Evolutionary conservation across 2,113 vertebrate genomes (phyloP), one percentile per base, ranked within the genome.

Genomic region (Drymodes brunneopygia): DNA sequence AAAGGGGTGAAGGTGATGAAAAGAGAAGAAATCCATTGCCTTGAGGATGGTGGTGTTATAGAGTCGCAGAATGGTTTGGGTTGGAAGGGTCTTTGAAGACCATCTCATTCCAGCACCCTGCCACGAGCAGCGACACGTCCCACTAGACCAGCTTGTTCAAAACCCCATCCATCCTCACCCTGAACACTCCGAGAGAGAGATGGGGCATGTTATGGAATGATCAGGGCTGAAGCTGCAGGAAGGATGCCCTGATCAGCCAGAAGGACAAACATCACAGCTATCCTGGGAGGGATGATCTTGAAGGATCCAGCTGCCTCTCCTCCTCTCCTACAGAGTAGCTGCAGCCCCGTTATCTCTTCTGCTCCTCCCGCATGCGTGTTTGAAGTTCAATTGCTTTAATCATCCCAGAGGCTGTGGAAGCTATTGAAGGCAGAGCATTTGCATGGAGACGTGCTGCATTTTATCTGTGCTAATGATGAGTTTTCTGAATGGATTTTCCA

Each of bases 371-470:
- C 54, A 18, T 5, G 5, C 0, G 0, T 42, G 45, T 69, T 61
- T 86, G 74, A 88, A 94, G 79, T 82, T 92, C 88, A 90, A 28
- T 94, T 83, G 90, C 90, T 93, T 95, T 94, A 90, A 96, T 97
- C 94, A 92, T 93, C 90, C 79, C 79, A 50, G 67, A 86, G 71
- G 74, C 94, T 81, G 74, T 58, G 24, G 90, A 65, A 93, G 81
- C 74, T 82, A 4, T 62, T 90, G 87, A 69, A 75, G 85, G 80
- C 82, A 53, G 33, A 86, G 42, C 28, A n/a, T 91, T 84, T 89
- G 94, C 84, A 28, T 70, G 81, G 81, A 71, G 81, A 69, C 0
- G 3, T 80, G 81, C 94, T 80, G 91, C 66, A 77, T 81, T 95
- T 94, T 65, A 60, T 73, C 84, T 72, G 42, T 17, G 33, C 57